Conservation (phyloP, 2,888 invertebrate genomes). For the Eucriotettix oculatus region DNA sequence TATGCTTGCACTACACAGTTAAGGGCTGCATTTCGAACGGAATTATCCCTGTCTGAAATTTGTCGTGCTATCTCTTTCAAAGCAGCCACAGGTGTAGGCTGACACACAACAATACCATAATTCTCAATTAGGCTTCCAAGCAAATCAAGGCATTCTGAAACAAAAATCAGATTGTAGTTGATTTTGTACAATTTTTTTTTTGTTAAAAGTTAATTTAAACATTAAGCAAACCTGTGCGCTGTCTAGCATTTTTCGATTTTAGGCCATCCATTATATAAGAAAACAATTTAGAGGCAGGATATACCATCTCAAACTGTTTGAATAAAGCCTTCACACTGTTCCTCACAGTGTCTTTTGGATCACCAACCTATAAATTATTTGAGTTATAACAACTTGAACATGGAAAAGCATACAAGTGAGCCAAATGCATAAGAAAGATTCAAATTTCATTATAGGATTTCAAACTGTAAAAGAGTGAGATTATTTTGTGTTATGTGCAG, state of each 20-base stretch:
- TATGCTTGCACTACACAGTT: constrained; percentile 87
- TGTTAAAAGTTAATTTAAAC: not conserved
- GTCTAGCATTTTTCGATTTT: constrained; percentile 92
- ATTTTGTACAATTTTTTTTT: not conserved
- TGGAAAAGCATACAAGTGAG: not conserved
- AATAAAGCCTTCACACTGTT: constrained; percentile 75
- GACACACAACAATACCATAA: constrained; percentile 70
- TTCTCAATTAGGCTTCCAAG: constrained; percentile 70
- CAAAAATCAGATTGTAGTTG: not conserved
- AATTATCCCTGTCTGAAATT: constrained; percentile 90
- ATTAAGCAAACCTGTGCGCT: constrained; percentile 51
- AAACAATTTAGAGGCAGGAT: constrained; percentile 78
- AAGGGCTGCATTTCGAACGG: constrained; percentile 87
- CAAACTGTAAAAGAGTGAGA: too few species aligned
- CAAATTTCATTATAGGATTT: too few species aligned
- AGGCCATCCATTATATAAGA: constrained; percentile 85
- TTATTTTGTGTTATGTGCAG: too few species aligned
- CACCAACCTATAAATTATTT: constrained; percentile 52
- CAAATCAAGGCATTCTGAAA: constrained; percentile 78
- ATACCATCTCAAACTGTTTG: constrained; percentile 68
- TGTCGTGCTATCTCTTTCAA: constrained; percentile 84
- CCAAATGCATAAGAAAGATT: not conserved
- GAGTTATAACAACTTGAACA: too few species aligned
- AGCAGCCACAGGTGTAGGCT: constrained; percentile 61
- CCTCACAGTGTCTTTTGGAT: constrained; percentile 88